phyloP scores from a whole-genome alignment of 2,888 invertebrate genomes.

The Entomobrya proxima region DNA sequence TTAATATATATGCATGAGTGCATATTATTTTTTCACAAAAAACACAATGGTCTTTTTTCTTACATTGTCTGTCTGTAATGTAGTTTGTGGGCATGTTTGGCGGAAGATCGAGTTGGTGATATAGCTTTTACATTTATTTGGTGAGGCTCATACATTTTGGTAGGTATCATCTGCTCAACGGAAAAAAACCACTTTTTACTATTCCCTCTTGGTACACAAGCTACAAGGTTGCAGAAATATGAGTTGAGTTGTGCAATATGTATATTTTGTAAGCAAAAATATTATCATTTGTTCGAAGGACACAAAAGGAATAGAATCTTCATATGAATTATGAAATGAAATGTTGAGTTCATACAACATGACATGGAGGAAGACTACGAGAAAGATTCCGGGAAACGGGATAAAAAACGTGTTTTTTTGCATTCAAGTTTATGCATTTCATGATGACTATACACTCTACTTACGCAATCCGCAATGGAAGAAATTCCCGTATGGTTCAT shows the following conservation, averaged over 20 bases:
- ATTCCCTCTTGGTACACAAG: no score
- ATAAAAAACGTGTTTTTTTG: neutral
- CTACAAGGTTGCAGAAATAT: no score
- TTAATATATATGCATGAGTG: neutral
- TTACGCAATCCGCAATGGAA: neutral
- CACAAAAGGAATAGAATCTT: no score
- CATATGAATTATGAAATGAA: neutral
- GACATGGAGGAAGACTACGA: neutral
- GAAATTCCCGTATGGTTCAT: neutral
- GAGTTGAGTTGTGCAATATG: no score
- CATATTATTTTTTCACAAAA: neutral
- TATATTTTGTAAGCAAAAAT: no score
- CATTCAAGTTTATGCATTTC: neutral
- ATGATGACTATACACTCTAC: no score
- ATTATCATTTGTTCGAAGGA: no score
- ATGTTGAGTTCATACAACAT: neutral
- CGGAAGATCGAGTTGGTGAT: neutral
- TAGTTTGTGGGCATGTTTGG: neutral
- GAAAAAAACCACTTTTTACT: no score
- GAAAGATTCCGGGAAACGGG: neutral
- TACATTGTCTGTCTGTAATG: neutral
- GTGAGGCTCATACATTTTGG: no score
- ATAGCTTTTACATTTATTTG: no score
- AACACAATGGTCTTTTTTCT: neutral
- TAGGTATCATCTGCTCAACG: no score